Base-by-base conservation (phyloP, 2,113 vertebrate species). In the Amblyopsis rosae region DNA sequence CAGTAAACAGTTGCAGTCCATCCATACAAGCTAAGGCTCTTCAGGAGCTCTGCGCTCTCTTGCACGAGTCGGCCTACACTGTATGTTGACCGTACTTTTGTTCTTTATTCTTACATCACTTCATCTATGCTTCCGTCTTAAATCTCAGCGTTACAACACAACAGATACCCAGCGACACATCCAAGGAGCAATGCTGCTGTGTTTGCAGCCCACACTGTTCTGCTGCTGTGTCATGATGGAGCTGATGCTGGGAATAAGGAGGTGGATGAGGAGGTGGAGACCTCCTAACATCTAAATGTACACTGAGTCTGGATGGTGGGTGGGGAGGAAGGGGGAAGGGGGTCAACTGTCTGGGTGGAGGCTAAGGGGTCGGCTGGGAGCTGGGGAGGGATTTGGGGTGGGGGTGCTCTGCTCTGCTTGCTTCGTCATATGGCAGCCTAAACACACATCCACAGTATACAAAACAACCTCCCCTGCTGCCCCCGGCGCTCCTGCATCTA, bases 171-270 rank as follows among this genome's bases (percentile, higher is more conserved):
- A 2, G 8, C 13, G 17, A n/a, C 8, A 32, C 54, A 41, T 41
- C 35, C 7, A 41, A 41, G 16, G 15, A 50, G 75, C 71, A 47
- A 9, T 74, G 63, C 76, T 76, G 66, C 61, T 74, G 69, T 80
- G 71, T 58, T 73, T 48, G 72, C 82, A 74, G 73, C 75, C 67
- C 67, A 72, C 68, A 65, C 66, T 68, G 59, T 72, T 77, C 75
- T 81, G 86, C 79, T 91, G 87, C 90, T 90, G 89, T 90, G 90
- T 92, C 92, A 93, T 90, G 89, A 79, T 85, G 70, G 70, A 71
- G 74, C 64, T 57, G 51, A 84, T 63, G 82, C 62, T 73, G 70
- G 80, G 82, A 75, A 81, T 68, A 83, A 77, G 87, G 85, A 77
- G 81, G 75, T 80, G 13, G 26, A 35, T 10, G 35, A 51, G 48